Evolutionary conservation across 2,888 invertebrate species (phyloP).

Genomic region (Bhutanitis thaidina): DNA sequence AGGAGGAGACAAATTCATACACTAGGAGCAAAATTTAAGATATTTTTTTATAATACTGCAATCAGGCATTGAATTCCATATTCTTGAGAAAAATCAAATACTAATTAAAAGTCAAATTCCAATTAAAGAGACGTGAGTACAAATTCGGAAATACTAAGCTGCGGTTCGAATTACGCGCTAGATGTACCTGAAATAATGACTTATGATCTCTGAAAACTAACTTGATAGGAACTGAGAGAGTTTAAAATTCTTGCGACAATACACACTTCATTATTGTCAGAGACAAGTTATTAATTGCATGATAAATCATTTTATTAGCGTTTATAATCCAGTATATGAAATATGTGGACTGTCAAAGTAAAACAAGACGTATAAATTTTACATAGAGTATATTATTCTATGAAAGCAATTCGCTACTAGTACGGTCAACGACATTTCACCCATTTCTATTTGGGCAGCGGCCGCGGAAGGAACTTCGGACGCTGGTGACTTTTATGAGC

Average conservation of each 20-base stretch:
- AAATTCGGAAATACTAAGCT: too few relatives aligned
- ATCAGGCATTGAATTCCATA: too few relatives aligned
- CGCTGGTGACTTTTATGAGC: slow-evolving; percentile 13
- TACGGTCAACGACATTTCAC: slow-evolving; percentile 43
- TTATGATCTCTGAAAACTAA: neutral
- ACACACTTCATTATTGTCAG: slow-evolving; percentile 1
- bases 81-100: too few relatives aligned
- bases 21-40: too few relatives aligned
- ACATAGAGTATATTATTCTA: slow-evolving; percentile 2
- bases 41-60: too few relatives aligned
- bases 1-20: too few relatives aligned
- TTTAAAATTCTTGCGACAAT: slow-evolving; percentile 7
- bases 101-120: too few relatives aligned
- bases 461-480: slow-evolving; percentile 26
- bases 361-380: neutral
- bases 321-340: slow-evolving; percentile 3
- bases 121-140: too few relatives aligned
- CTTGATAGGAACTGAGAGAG: neutral
- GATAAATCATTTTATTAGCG: slow-evolving; percentile 16
- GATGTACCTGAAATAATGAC: slow-evolving; percentile 3
- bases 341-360: neutral
- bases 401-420: slow-evolving; percentile 20
- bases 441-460: slow-evolving; percentile 41
- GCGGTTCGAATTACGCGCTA: neutral
- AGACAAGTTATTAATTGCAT: slow-evolving; percentile 14